Conservation (phyloP, 1,140 invertebrate genomes). For the Galleria mellonella region DNA sequence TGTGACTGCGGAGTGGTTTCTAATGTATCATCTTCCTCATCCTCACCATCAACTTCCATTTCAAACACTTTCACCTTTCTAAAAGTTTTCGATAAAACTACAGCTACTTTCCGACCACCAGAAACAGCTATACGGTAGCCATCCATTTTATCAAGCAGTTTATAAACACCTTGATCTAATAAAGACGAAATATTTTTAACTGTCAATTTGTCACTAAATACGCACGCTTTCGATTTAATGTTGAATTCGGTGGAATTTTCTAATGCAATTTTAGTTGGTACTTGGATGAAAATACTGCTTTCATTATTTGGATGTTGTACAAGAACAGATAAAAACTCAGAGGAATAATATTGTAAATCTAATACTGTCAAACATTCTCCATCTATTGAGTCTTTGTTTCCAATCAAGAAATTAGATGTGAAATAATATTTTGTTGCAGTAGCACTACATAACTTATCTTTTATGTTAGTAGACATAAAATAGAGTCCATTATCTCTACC, state of each 20-base stretch:
- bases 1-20: constrained; percentile 62
- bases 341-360: constrained; percentile 89
- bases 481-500: constrained; percentile 39
- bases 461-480: constrained; percentile 59
- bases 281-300: constrained; percentile 78
- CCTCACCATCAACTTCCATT: constrained; percentile 94
- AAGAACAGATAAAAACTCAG: constrained; percentile 84
- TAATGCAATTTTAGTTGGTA: constrained; percentile 73
- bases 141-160: constrained; percentile 84
- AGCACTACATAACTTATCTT: constrained; percentile 38
- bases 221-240: constrained; percentile 65
- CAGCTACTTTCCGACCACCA: constrained; percentile 90
- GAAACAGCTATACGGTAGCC: constrained; percentile 87
- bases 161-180: constrained; percentile 66
- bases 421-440: constrained; percentile 46
- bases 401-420: constrained; percentile 46
- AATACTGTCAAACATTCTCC: constrained; percentile 66
- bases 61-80: constrained; percentile 91
- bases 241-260: constrained; percentile 65
- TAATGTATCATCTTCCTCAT: constrained; percentile 83
- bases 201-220: constrained; percentile 69
- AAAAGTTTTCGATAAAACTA: constrained; percentile 86
- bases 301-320: constrained; percentile 76
- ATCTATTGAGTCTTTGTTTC: constrained; percentile 32
- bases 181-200: constrained; percentile 70